Evolutionary conservation across 1,140 invertebrate species (phyloP).

Genomic region (Drosophila pectinifera): DNA sequence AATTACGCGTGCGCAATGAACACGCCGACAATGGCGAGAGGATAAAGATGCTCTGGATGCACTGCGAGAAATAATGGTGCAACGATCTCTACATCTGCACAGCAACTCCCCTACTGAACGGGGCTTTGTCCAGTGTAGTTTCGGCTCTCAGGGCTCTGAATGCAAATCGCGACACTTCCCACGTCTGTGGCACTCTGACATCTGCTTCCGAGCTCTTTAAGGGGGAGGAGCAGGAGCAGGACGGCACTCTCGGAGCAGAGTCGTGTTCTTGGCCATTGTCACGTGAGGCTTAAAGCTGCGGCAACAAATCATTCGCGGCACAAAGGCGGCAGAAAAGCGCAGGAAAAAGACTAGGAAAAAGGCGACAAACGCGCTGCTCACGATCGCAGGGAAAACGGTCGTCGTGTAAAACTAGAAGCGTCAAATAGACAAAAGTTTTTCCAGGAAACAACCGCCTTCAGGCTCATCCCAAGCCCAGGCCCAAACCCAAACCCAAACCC

Average conservation of each 20-base stretch:
- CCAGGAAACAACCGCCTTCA: constrained; percentile 45
- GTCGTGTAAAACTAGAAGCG: constrained; percentile 80
- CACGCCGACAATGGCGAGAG: constrained; percentile 34
- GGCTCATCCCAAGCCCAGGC: neutral
- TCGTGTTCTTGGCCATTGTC: constrained; percentile 84
- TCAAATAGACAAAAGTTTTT: constrained; percentile 80
- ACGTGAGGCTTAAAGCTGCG: constrained; percentile 67
- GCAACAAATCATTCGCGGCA: constrained; percentile 80
- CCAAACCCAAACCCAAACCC: neutral
- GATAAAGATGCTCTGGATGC: neutral
- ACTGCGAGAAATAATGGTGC: constrained; percentile 5
- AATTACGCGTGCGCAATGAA: constrained; percentile 76
- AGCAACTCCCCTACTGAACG: too few relatives aligned
- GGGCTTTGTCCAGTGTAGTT: neutral
- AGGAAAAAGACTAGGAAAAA: constrained; percentile 6
- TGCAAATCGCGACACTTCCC: constrained; percentile 56
- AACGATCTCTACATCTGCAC: neutral
- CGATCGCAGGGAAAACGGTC: constrained; percentile 52
- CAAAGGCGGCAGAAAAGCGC: constrained; percentile 43
- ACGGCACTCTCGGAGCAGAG: constrained; percentile 33
- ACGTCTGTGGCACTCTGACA: constrained; percentile 43
- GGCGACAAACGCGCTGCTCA: constrained; percentile 75
- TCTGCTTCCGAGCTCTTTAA: constrained; percentile 44
- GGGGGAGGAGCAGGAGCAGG: constrained; percentile 23
- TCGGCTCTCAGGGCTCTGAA: constrained; percentile 26